Base-by-base conservation (phyloP, 2,888 invertebrate genomes). In the Agrotis puta region DNA sequence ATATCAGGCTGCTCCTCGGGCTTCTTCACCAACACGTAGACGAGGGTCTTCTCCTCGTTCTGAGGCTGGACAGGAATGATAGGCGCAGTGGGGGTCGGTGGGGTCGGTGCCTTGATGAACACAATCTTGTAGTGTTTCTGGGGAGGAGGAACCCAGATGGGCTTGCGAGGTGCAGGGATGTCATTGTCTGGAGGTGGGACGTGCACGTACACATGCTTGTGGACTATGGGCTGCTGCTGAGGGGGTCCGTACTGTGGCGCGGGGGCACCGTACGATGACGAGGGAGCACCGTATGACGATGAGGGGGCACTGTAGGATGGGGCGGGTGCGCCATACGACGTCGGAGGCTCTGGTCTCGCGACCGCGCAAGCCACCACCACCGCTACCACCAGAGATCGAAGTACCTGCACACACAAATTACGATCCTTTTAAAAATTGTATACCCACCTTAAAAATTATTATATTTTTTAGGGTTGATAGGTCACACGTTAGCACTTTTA, bases 131-230 rank as follows among this genome's bases (percentile, higher is more conserved):
- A 98, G 91, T 98, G 98, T 87, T 98, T 98, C 92, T 98, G 98
- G 2, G 98, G 97, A 64, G 96, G 95, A 70, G 96, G 94, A 77
- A 96, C 96, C 81, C 95, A 92, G 87, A 96, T 94, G 54, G 89
- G 96, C 85, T 96, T 96, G 81, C 91, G 97, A 24, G 98, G 97
- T 24, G 97, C 97, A 50, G 97, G 97, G 89, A 97, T 97, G 88
- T 98, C 98, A 45, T 97, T 98, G 92, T 98, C 98, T 87, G 98
- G 98, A 70, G 98, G 98, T 62, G 98, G 98, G 22, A 98, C 98
- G 92, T 98, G 98, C 22, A 98, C 98, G 94, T 98, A 98, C 18
- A 98, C 98, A 91, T 98, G 98, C 91, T 98, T 98, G 94, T 98
- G 98, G 64, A 98, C 97, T 53, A 98, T 97, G 68, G 98, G 98